A percentile compares a stretch with the other conserved stretches of the same genome.
These are phyloP conservation scores for Amblyteles armatorius DNA, from an alignment of 2,888 invertebrate genomes.

Conservation along the genomic window DNA sequence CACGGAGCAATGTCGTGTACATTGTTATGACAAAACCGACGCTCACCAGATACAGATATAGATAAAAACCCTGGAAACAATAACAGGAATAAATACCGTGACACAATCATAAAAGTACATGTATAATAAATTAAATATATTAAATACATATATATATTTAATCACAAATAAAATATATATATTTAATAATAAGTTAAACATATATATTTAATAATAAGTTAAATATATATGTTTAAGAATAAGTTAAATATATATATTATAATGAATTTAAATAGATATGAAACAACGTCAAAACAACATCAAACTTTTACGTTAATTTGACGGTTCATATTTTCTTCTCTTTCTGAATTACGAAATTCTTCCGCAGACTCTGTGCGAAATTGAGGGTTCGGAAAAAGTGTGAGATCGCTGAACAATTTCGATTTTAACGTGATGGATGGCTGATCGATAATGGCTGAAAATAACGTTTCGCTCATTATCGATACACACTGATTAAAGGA, in stretches of 20 bases:
- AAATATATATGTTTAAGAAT: not conserved
- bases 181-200: too few relatives aligned
- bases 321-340: too few relatives aligned
- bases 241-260: not conserved
- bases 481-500: not conserved
- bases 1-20: constrained; percentile 88
- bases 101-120: constrained; percentile 13
- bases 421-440: too few relatives aligned
- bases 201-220: constrained; percentile 4
- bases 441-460: not conserved
- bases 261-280: too few relatives aligned
- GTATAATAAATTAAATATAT: constrained; percentile 6
- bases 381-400: too few relatives aligned
- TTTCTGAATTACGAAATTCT: too few relatives aligned
- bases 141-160: constrained; percentile 26
- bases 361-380: too few relatives aligned
- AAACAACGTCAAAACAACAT: too few relatives aligned
- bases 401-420: too few relatives aligned
- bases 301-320: too few relatives aligned
- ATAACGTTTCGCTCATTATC: not conserved
- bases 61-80: constrained; percentile 90
- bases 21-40: constrained; percentile 91
- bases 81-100: not conserved
- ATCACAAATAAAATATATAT: not conserved
- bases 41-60: constrained; percentile 92